Percentiles rank a stretch among this genome's conserved stretches.
phyloP scores from a whole-genome alignment of 2,113 vertebrate species.

The Saiga tatarica region DNA sequence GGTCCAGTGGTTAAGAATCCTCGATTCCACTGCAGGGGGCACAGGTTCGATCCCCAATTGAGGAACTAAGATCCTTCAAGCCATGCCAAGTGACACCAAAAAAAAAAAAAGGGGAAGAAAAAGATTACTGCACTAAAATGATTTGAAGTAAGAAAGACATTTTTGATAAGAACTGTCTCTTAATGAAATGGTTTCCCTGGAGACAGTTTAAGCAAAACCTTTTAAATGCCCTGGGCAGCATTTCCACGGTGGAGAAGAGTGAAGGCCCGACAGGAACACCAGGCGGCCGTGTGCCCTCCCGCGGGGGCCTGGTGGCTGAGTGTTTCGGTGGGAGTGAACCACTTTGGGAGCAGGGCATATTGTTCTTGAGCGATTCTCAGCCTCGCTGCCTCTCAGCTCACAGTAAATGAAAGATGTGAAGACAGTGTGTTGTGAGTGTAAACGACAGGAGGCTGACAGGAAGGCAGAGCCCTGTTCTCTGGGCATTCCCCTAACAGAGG shows the following conservation, averaged over 20 bases:
- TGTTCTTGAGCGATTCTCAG: fast-evolving
- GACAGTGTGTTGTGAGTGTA: background rate
- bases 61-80: background rate
- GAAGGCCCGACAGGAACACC: background rate
- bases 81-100: background rate
- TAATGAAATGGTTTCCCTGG: background rate
- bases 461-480: background rate
- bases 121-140: background rate
- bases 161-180: background rate
- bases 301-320: fast-evolving
- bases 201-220: background rate
- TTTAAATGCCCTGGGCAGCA: background rate
- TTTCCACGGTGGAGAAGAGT: background rate
- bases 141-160: background rate
- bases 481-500: background rate
- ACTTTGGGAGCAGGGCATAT: background rate
- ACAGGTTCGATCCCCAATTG: background rate
- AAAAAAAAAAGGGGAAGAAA: background rate
- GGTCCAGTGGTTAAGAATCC: background rate
- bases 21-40: background rate
- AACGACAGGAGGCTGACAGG: background rate
- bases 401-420: background rate
- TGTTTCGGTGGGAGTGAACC: background rate
- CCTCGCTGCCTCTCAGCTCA: background rate
- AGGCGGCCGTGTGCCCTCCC: fast-evolving